Base-by-base conservation (phyloP, 2,888 invertebrate genomes). In the Leucophora obtusa region DNA sequence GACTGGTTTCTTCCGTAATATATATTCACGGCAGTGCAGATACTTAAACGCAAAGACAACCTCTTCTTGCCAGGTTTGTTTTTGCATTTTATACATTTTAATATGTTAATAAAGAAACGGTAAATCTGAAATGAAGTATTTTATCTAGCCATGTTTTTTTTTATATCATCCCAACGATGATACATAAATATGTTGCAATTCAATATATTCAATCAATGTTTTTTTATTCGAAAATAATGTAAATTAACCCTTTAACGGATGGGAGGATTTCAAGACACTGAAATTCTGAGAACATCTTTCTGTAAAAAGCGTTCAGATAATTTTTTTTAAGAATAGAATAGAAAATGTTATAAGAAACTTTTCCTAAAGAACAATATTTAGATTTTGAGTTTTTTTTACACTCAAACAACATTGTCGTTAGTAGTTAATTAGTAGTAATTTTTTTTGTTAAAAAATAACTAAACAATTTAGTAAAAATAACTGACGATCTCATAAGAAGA, bases 21-120 rank as follows among this genome's bases (percentile, higher is more conserved):
- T 35, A 35, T 11, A 38, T 14, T 47, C 2, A 47, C 43, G n/a
- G 43, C 43, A 47, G n/a, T 47, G 43, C 43, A n/a, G n/a, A 38
- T 47, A 47, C 14, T 14, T 38, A 38, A 14, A 38, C 6, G 38
- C 11, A 11, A 47, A 47, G 43, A 47, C n/a, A 47, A 47, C 2
- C n/a, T 47, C 43, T 38, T 28, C 38, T 10, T 47, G n/a, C 43
- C 43, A n/a, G n/a, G 43, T 47, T 14, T 47, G 43, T 47, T 14
- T 38, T 38, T 38, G 38, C 68, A 63, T 58, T 58, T 33, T 24
- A 47, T 71, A 53, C 60, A 53, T 71, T 77, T 66, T 43, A 54
- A 66, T 71, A 50, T 60, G 59, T 53, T 77, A 71, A 77, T 60
- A 53, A 56, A 56, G n/a, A 56, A 56, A 56, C 43, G 43, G 43